Base-by-base conservation (phyloP, 2,888 invertebrate species). In the Phalera bucephala region DNA sequence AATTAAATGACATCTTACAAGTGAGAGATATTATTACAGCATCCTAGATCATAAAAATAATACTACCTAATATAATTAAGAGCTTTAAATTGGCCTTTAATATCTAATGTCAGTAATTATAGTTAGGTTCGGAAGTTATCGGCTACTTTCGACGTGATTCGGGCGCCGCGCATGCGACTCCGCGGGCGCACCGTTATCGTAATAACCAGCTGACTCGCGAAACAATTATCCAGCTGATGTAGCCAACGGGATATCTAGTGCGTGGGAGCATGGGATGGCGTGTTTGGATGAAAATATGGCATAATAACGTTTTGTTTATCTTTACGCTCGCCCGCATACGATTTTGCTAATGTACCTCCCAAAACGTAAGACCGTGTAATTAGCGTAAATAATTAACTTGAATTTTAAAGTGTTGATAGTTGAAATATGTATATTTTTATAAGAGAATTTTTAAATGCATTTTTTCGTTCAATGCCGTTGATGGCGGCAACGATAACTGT, bases 161-260 rank as follows among this genome's bases (percentile, higher is more conserved):
- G 43, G 36, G 40, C 36, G 31, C 15, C 20, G 22, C 26, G 30
- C 33, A 27, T 35, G 35, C 33, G 29, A 40, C 25, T 26, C 41
- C 41, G 58, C 64, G 57, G 25, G 53, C 56, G 55, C 62, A 66
- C 73, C 70, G 76, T 75, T 77, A 74, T 63, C 63, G 64, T 67
- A 66, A 71, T 59, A 63, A 57, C 61, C 65, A 65, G 66, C 70
- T 68, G 72, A 71, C 64, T 73, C 52, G 67, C 56, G 55, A 68
- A 78, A 76, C 73, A 76, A 80, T 80, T 78, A 75, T 69, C 63
- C 63, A 52, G 52, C 61, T 60, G 60, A 57, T 57, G 67, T 61
- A 57, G 53, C 57, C 60, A 60, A 64, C 58, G 67, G 59, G 52
- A 57, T 36, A 48, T 52, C 36, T 43, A 50, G 45, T 52, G 46